Conservation (phyloP, 2,888 invertebrate genomes). For the Leptopilina drosophilae region DNA sequence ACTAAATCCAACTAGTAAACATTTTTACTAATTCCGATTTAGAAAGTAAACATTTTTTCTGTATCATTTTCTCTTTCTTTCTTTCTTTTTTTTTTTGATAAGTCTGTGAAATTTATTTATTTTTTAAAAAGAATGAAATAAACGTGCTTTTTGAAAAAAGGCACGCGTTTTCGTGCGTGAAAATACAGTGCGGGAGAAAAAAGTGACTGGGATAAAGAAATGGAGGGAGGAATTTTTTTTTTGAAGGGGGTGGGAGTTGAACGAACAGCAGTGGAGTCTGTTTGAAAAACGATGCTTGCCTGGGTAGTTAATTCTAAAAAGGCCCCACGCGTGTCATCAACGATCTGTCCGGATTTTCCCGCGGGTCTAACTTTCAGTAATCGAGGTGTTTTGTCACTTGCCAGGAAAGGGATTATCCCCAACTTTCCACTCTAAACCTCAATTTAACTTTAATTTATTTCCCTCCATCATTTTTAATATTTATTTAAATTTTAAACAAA, state of each 20-base stretch:
- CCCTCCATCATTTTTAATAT: too few species aligned
- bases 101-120: too few species aligned
- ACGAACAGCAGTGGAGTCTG: slow-evolving; percentile 9
- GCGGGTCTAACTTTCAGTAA: slow-evolving; percentile 66
- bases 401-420: slow-evolving; percentile 36
- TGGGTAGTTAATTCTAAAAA: slow-evolving; percentile 68
- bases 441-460: slow-evolving; percentile 3
- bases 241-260: neutral
- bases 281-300: slow-evolving; percentile 62
- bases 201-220: neutral
- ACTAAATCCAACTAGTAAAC: too few species aligned
- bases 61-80: neutral
- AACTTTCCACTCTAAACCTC: neutral
- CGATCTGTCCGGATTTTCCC: slow-evolving; percentile 59
- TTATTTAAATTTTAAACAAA: too few species aligned
- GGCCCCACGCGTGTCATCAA: slow-evolving; percentile 70
- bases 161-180: slow-evolving; percentile 26
- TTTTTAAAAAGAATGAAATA: too few species aligned
- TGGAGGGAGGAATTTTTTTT: neutral
- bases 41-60: too few species aligned
- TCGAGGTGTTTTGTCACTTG: slow-evolving; percentile 72
- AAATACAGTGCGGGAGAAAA: slow-evolving; percentile 30
- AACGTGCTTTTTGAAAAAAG: neutral
- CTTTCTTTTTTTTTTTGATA: too few species aligned
- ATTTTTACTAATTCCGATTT: too few species aligned